These are phyloP conservation scores for Corynorhinus townsendii DNA, from an alignment of 2,113 vertebrate genomes.

Conservation along the genomic window DNA sequence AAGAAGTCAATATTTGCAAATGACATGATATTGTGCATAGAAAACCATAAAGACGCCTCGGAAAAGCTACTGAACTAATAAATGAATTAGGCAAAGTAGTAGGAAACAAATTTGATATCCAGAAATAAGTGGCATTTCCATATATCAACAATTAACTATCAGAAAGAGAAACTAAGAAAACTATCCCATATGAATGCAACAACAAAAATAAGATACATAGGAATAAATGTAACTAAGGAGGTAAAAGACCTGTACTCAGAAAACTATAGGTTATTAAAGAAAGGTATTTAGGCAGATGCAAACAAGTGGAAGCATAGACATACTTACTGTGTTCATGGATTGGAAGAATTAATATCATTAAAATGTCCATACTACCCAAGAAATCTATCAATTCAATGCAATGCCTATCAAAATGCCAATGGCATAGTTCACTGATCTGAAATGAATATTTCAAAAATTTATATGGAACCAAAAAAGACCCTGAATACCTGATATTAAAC, in stretches of 20 bases:
- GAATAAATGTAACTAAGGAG: neutral
- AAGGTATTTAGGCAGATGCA: neutral
- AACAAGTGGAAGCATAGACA: neutral
- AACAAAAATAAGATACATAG: neutral
- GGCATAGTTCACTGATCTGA: neutral
- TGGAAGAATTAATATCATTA: neutral
- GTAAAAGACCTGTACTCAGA: neutral
- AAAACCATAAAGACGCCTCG: neutral
- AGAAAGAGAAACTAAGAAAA: neutral
- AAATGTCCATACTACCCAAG: neutral
- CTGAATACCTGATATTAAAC: neutral
- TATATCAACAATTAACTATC: neutral
- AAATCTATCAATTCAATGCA: neutral
- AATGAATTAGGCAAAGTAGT: neutral
- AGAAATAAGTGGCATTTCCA: neutral
- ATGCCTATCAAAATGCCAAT: neutral
- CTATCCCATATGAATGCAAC: neutral
- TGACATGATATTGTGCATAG: neutral
- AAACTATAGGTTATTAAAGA: neutral
- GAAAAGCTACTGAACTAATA: neutral
- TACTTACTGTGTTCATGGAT: neutral
- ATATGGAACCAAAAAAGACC: neutral
- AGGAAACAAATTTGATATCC: neutral
- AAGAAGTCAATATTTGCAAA: neutral
- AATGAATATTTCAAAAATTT: neutral